Percentiles rank a stretch among this genome's conserved stretches.
phyloP scores from a whole-genome alignment of 2,888 invertebrate species.

The Acronicta leporina region DNA sequence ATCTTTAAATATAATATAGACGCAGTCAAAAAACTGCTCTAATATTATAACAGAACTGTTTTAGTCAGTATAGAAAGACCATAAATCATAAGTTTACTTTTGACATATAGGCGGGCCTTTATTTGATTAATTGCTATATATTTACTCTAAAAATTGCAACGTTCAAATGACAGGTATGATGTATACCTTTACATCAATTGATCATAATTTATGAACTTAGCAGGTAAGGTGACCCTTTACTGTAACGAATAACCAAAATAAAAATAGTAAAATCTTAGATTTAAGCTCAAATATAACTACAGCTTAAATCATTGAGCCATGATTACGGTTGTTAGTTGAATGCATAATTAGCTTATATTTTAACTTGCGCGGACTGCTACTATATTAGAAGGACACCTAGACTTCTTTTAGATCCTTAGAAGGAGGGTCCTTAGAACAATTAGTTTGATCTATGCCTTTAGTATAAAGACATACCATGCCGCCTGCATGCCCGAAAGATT shows the following conservation, averaged over 20 bases:
- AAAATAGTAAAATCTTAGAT: background rate
- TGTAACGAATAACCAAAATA: background rate
- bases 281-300: background rate
- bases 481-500: background rate
- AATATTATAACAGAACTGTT: slow-evolving; percentile 5
- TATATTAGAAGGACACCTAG: no score
- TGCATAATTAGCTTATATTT: no score
- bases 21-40: background rate
- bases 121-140: slow-evolving; percentile 39
- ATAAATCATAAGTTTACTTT: slow-evolving; percentile 39
- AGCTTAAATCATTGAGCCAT: no score
- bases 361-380: no score
- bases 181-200: slow-evolving; percentile 31
- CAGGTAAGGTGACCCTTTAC: background rate
- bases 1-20: no score
- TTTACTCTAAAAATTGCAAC: slow-evolving; percentile 33
- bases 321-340: no score
- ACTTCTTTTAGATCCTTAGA: no score
- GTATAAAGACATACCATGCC: no score
- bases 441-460: no score
- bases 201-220: slow-evolving; percentile 16
- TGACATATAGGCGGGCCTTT: slow-evolving; percentile 33
- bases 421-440: no score
- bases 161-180: slow-evolving; percentile 14
- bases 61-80: slow-evolving; percentile 9